Evolutionary conservation across 1,140 invertebrate genomes (phyloP).

Genomic region (Octopus bimaculoides): DNA sequence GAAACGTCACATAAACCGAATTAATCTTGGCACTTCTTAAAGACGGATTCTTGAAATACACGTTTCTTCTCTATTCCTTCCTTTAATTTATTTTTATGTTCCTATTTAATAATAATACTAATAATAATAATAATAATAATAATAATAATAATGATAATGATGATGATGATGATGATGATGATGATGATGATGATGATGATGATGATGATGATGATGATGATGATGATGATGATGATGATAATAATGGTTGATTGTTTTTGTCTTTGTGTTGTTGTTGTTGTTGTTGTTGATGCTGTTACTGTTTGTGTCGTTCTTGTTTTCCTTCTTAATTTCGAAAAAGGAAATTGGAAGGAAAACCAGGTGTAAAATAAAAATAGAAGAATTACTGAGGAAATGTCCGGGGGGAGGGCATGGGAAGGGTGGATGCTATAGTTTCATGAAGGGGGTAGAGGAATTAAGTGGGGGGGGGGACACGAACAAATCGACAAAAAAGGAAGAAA

Average conservation of each 20-base stretch:
- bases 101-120: background rate
- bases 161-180: slow-evolving; percentile 8
- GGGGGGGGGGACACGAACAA: too few species aligned
- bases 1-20: background rate
- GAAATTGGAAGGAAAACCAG: too few species aligned
- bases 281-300: too few species aligned
- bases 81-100: slow-evolving; percentile 1
- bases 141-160: background rate
- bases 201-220: background rate
- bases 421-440: too few species aligned
- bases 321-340: too few species aligned
- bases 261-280: too few species aligned
- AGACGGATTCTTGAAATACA: background rate
- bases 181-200: background rate
- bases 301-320: too few species aligned
- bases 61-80: background rate
- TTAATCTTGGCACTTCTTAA: background rate
- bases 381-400: too few species aligned
- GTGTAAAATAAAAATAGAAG: too few species aligned
- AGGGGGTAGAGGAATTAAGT: too few species aligned
- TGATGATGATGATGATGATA: slow-evolving; percentile 9
- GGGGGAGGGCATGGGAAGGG: too few species aligned
- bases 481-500: too few species aligned
- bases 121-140: background rate
- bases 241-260: background rate